phyloP scores from a whole-genome alignment of 2,888 invertebrate species.

The Brachypalpus laphriformis region DNA sequence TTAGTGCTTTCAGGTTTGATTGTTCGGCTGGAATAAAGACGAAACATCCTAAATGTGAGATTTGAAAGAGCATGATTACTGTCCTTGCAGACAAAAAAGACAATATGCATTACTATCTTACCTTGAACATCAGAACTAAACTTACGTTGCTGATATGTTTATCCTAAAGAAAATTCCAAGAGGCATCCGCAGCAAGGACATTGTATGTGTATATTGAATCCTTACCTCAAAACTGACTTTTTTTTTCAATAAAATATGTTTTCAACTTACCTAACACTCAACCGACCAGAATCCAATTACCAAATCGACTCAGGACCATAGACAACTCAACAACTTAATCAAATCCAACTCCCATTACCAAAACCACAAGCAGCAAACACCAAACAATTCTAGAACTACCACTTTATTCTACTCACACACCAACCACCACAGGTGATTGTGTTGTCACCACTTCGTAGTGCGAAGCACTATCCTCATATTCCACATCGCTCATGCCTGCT shows the following conservation, averaged over 20 bases:
- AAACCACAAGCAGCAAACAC: neutral
- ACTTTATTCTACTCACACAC: constrained; percentile 19
- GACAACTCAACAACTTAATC: constrained; percentile 32
- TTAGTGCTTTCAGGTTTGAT: too few relatives aligned
- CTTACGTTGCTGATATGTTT: too few relatives aligned
- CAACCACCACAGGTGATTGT: constrained; percentile 37
- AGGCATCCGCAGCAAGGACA: too few relatives aligned
- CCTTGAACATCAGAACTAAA: too few relatives aligned
- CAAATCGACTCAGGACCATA: constrained; percentile 9
- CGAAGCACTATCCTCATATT: neutral
- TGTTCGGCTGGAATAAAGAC: too few relatives aligned
- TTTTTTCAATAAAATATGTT: neutral
- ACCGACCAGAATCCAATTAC: constrained; percentile 26
- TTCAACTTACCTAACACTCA: neutral
- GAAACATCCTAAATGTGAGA: too few relatives aligned
- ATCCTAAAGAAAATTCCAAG: too few relatives aligned
- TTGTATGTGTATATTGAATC: too few relatives aligned
- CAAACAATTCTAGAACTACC: constrained; percentile 20
- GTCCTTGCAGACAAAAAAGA: too few relatives aligned
- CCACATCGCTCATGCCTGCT: constrained; percentile 46
- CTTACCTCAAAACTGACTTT: too few relatives aligned
- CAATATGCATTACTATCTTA: too few relatives aligned
- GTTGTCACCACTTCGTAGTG: neutral
- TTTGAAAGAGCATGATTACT: too few relatives aligned
- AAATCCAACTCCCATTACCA: neutral